Percentiles rank a stretch among this genome's conserved stretches.
These are phyloP conservation scores for Drosophila kuntzei DNA, from an alignment of 2,888 invertebrate genomes.

Conservation along the genomic window DNA sequence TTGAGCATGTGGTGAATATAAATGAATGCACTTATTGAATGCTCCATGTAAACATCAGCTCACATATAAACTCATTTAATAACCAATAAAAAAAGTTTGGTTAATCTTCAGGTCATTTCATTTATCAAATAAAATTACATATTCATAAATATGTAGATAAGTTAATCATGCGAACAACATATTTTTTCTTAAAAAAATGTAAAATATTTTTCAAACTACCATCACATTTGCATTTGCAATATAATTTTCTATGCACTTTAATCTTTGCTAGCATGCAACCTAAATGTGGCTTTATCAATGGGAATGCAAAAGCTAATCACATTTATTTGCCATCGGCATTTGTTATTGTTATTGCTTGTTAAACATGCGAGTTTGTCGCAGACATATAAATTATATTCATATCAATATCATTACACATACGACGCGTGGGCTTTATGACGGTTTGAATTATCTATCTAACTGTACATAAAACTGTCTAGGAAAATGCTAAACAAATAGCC, in stretches of 20 bases:
- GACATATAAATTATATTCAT: conserved; percentile 70
- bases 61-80: not conserved
- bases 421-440: conserved; percentile 32
- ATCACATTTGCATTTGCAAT: not conserved
- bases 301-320: conserved; percentile 49
- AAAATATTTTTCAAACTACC: not conserved
- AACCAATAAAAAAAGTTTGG: not conserved
- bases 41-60: not conserved
- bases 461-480: conserved; percentile 70
- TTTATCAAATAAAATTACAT: conserved; percentile 1
- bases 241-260: not conserved
- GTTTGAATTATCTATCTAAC: conserved; percentile 39
- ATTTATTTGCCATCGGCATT: conserved; percentile 50
- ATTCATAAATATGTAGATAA: not conserved
- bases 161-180: not conserved
- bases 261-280: not conserved
- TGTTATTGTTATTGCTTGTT: conserved; percentile 44
- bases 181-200: too few species aligned
- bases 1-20: conserved; percentile 62
- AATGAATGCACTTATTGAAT: conserved; percentile 46
- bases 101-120: not conserved
- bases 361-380: conserved; percentile 37
- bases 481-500: conserved; percentile 71
- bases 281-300: not conserved
- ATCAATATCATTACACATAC: conserved; percentile 47